Conservation (phyloP, 2,113 vertebrate genomes). For the Thalassoma bifasciatum region DNA sequence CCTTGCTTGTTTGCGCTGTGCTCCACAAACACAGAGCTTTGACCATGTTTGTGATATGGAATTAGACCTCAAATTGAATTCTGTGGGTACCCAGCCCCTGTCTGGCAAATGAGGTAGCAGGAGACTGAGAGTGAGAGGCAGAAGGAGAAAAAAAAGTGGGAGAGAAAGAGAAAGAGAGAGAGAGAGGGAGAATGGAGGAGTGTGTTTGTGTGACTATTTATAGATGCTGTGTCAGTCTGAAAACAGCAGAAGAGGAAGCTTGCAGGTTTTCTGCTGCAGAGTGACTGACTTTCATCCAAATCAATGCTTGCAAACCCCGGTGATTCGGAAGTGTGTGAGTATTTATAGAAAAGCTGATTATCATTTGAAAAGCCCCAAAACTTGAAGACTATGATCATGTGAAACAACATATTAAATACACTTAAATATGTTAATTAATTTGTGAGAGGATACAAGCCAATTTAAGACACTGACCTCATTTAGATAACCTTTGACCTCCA, state of each 20-base stretch:
- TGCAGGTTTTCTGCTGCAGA: slow-evolving; percentile 37
- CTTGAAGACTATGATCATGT: slow-evolving; percentile 14
- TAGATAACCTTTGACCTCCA: slow-evolving; percentile 61
- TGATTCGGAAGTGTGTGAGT: slow-evolving; percentile 2
- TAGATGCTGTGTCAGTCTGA: slow-evolving; percentile 56
- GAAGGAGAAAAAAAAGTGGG: too few species aligned
- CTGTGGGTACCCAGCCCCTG: slow-evolving; percentile 24
- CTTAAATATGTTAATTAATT: too few species aligned
- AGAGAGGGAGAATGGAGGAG: slow-evolving; percentile 14
- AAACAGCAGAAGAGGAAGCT: slow-evolving; percentile 31
- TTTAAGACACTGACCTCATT: background rate
- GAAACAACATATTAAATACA: background rate
- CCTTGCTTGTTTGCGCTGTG: slow-evolving; percentile 74
- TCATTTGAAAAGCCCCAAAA: slow-evolving; percentile 9
- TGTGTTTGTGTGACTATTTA: slow-evolving; percentile 59
- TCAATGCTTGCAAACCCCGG: slow-evolving; percentile 15
- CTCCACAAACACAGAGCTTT: slow-evolving; percentile 62
- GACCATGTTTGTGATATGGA: slow-evolving; percentile 66
- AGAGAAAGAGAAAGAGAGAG: too few species aligned
- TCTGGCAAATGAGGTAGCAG: slow-evolving; percentile 35
- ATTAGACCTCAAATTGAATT: slow-evolving; percentile 70
- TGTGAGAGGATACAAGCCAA: too few species aligned
- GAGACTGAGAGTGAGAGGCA: slow-evolving; percentile 30
- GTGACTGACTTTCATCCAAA: slow-evolving; percentile 44
- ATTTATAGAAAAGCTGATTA: slow-evolving; percentile 46